Base-by-base conservation (phyloP, 2,888 invertebrate species). In the Hydropsyche betteni region DNA sequence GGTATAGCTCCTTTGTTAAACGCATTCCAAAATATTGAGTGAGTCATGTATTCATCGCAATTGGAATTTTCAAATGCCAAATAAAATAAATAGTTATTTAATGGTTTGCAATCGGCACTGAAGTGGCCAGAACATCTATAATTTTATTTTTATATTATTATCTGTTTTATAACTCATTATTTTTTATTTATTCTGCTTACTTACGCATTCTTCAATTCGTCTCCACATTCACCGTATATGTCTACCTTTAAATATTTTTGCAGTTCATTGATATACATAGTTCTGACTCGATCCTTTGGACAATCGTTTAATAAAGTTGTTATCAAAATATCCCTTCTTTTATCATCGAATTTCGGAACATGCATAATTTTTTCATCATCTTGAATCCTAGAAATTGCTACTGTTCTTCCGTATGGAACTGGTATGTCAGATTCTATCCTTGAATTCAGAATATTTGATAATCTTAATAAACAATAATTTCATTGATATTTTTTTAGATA, bases 11-110 rank as follows among this genome's bases (percentile, higher is more conserved):
- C 87, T 82, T 91, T 91, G 2, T 83, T 81, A 80, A 89, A 91
- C 0, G 90, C 91, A 80, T 92, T 88, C 86, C 91, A 89, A 83
- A 90, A 92, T 0, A 89, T 81, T 82, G 93, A 93, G 81, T 93
- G 93, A 0, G 92, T 92, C 68, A 92, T 83, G 80, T 93, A 93
- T 81, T 92, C 90, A 6, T 85, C 85, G 81, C 93, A 93, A 80
- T 89, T 88, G 0, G 91, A 89, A 81, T 93, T 93, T 82, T 93
- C 93, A 79, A 93, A 89, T 0, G 91, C 89, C 58, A 93, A 82
- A 80, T 92, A 92, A 82, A 93, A 93, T 80, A 91, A 85, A 82
- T 92, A 93, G 6, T 86, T 80, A 0, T 85, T 82, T 58, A 92
- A 83, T 7, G 83, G 79, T 4, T 85, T 82, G 80, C 93, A 93